phyloP scores from a whole-genome alignment of 2,888 invertebrate species.

The Heliconius erato region DNA sequence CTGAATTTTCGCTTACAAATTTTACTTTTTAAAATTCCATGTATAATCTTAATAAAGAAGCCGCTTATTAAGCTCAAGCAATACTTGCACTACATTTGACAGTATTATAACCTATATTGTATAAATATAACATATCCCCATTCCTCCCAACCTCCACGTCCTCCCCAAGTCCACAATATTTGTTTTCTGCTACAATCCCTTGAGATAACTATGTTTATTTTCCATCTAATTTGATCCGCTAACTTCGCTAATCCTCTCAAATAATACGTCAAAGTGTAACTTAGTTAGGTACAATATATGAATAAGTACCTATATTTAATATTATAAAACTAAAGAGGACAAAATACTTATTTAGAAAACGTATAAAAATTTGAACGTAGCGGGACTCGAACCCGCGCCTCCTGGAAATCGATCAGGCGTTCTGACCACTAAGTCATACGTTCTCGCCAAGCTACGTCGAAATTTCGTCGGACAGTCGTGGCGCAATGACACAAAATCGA shows the following conservation, averaged over 20 bases:
- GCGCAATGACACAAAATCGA: too few relatives aligned
- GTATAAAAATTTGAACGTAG: too few relatives aligned
- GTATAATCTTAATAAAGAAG: neutral
- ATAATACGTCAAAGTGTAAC: slow-evolving; percentile 36
- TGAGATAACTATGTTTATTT: slow-evolving; percentile 62
- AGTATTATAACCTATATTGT: neutral
- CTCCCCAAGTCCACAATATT: slow-evolving; percentile 38
- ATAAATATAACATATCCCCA: neutral
- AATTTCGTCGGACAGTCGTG: too few relatives aligned
- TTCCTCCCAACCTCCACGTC: neutral
- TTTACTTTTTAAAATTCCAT: too few relatives aligned
- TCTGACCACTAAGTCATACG: too few relatives aligned
- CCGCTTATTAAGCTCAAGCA: neutral
- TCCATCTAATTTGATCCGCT: slow-evolving; percentile 59
- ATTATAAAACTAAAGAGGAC: too few relatives aligned
- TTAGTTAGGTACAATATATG: neutral
- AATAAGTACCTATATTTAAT: neutral
- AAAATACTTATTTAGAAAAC: too few relatives aligned
- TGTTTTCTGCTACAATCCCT: slow-evolving; percentile 43
- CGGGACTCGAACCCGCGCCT: too few relatives aligned
- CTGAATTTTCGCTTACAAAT: neutral
- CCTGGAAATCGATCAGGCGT: too few relatives aligned
- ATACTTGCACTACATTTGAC: neutral
- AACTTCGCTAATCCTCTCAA: slow-evolving; percentile 51
- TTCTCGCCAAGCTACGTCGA: too few relatives aligned